Conservation (phyloP, 2,113 vertebrate species). For the Xenus cinereus region DNA sequence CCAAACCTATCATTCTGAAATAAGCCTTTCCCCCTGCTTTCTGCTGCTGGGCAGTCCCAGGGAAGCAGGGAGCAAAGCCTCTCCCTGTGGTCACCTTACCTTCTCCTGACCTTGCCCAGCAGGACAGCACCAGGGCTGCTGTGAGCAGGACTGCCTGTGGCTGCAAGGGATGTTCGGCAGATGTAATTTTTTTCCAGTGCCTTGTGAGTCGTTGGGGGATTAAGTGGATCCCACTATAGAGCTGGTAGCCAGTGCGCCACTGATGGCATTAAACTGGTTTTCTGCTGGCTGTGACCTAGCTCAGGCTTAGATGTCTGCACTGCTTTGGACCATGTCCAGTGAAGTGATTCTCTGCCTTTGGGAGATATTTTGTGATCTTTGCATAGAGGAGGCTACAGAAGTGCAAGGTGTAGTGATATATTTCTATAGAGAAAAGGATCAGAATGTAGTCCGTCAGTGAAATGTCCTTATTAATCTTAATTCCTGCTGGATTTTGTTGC, state of each 20-base stretch:
- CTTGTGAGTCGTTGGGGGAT: not conserved
- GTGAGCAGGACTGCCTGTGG: not conserved
- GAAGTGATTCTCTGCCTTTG: not conserved
- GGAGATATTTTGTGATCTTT: not conserved
- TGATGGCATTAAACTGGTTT: not conserved
- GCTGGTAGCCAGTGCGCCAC: not conserved
- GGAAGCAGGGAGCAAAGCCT: not conserved
- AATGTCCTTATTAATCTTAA: not conserved
- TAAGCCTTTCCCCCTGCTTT: not conserved
- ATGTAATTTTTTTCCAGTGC: not conserved
- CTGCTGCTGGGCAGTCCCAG: not conserved
- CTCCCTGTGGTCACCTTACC: not conserved
- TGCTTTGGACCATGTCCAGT: not conserved
- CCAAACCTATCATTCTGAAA: not conserved
- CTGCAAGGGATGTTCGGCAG: not conserved
- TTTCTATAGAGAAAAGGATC: not conserved
- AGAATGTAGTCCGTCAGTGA: not conserved
- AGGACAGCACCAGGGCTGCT: not conserved
- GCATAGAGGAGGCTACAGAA: not conserved
- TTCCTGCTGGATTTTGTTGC: not conserved
- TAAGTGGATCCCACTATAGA: not conserved
- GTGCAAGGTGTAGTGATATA: not conserved
- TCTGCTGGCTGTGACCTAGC: not conserved
- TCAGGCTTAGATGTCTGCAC: not conserved
- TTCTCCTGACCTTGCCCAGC: not conserved